Percentiles rank a stretch among this genome's conserved stretches.
phyloP scores from a whole-genome alignment of 2,797 vertebrate genomes.

The Silurus lanzhouensis region DNA sequence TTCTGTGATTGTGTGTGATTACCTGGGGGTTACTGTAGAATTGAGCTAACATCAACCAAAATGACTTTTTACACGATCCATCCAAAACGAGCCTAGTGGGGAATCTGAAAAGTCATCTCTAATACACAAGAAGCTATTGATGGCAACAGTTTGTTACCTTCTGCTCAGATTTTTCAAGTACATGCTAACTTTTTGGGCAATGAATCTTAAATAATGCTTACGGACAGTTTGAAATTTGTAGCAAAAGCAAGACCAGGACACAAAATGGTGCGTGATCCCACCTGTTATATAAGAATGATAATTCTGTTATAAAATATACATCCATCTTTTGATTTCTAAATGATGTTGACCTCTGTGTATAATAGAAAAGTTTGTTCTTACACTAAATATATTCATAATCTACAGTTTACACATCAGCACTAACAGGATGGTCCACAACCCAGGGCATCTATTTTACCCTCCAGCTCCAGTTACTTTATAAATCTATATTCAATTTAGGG shows the following conservation, averaged over 20 bases:
- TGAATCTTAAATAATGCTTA: background rate
- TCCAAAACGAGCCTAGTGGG: constrained; percentile 35
- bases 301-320: background rate
- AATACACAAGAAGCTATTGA: constrained; percentile 45
- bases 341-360: background rate
- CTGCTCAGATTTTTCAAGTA: background rate
- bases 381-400: background rate
- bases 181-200: background rate
- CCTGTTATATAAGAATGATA: background rate
- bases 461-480: background rate
- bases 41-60: constrained; percentile 41
- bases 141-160: constrained; percentile 24
- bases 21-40: constrained; percentile 30
- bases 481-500: background rate
- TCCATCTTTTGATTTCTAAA: background rate
- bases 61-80: constrained; percentile 62
- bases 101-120: constrained; percentile 59
- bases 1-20: constrained; percentile 15
- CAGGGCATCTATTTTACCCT: background rate
- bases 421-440: background rate
- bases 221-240: background rate
- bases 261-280: background rate
- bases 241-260: background rate
- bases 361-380: background rate
- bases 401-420: background rate